A percentile compares a stretch with the other conserved stretches of the same genome.
phyloP scores from a whole-genome alignment of 2,888 invertebrate species.

The Hetaerina titia region DNA sequence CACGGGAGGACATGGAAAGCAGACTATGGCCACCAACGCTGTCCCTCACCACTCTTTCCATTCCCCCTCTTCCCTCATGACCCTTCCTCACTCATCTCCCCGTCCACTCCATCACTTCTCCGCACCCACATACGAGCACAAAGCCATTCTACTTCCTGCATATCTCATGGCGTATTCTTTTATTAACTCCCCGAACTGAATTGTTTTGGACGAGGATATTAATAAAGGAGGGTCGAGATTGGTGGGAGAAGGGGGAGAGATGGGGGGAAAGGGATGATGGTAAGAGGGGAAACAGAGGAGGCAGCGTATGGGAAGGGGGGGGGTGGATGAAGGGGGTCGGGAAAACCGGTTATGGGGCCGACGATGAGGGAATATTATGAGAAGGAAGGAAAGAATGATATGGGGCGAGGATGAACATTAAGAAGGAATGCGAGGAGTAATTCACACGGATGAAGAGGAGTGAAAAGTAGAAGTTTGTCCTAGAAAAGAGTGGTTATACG shows the following conservation, averaged over 20 bases:
- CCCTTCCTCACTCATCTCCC: not conserved
- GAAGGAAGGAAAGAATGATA: not conserved
- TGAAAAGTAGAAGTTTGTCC: not conserved
- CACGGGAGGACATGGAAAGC: not conserved
- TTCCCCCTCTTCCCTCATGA: not conserved
- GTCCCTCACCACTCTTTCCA: not conserved
- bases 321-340: not conserved
- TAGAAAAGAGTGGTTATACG: not conserved
- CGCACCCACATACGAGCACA: not conserved
- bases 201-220: not conserved
- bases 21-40: not conserved
- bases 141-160: conserved; percentile 32
- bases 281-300: not conserved
- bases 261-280: not conserved
- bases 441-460: not conserved
- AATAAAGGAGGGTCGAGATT: not conserved
- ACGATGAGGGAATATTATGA: not conserved
- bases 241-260: not conserved
- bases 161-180: conserved; percentile 48
- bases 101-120: not conserved
- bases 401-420: not conserved
- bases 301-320: no score
- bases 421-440: not conserved
- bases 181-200: conserved; percentile 29
- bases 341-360: not conserved